Conservation (phyloP, 1,140 invertebrate species). For the Theocolax elegans region DNA sequence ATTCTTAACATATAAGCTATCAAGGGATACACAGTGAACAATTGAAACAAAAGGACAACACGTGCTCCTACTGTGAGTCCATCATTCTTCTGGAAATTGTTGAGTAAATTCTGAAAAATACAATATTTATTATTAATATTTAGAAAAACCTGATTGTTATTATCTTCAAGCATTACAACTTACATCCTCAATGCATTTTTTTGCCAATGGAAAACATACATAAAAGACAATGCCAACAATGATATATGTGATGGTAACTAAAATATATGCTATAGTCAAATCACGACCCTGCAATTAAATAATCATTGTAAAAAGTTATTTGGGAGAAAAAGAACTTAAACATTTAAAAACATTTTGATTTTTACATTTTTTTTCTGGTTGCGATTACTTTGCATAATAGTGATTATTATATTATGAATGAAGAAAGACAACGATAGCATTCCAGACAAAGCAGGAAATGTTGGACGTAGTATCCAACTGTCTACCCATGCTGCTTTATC, state of each 20-base stretch:
- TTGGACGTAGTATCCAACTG: slow-evolving; percentile 69
- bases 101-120: slow-evolving; percentile 86
- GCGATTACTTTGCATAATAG: slow-evolving; percentile 85
- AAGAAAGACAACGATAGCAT: slow-evolving; percentile 89
- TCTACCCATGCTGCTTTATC: slow-evolving; percentile 65
- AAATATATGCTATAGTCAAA: slow-evolving; percentile 83
- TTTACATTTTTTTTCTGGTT: slow-evolving; percentile 89
- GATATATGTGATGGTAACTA: slow-evolving; percentile 87
- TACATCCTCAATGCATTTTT: slow-evolving; percentile 92
- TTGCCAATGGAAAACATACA: slow-evolving; percentile 83
- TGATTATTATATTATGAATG: slow-evolving; percentile 92
- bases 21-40: slow-evolving; percentile 89
- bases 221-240: slow-evolving; percentile 86
- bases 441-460: slow-evolving; percentile 86
- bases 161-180: slow-evolving; percentile 66
- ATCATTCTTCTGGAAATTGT: slow-evolving; percentile 87
- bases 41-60: slow-evolving; percentile 86
- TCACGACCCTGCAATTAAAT: slow-evolving; percentile 83
- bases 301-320: neutral
- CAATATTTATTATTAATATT: too few species aligned
- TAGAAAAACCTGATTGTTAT: neutral
- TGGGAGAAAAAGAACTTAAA: neutral
- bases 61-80: slow-evolving; percentile 82
- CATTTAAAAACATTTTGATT: neutral
- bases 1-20: slow-evolving; percentile 86